Base-by-base conservation (phyloP, 1,140 invertebrate species). In the Drosophila persimilis region DNA sequence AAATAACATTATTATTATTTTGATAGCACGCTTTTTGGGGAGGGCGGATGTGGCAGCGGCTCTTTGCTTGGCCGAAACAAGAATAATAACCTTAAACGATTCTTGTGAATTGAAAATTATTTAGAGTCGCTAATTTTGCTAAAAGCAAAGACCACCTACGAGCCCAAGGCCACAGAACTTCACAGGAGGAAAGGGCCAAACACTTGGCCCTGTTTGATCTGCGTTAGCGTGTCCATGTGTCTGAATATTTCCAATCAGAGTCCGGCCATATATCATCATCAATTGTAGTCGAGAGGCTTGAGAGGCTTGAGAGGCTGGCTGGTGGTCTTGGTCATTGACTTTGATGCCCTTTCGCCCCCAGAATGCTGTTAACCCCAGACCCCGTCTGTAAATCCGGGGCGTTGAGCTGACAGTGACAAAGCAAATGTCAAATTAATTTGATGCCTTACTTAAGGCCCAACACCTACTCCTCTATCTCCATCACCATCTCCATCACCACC, bases 401-500 rank as follows among this genome's bases (percentile, higher is more conserved):
- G 74, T 64, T 78, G 71, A 72, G 71, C 65, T 80, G 73, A 69
- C 80, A 77, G 73, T 80, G 73, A 73, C 80, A 85, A 85, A 80
- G 81, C 69, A 80, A 85, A 86, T 85, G 77, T 85, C 73, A 80
- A 85, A 86, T 86, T 86, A 86, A 86, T 86, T 85, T 74, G 77
- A 85, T 85, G 73, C 73, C 58, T 70, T 80, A 76, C 60, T 77
- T 80, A 71, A 46, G 54, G 57, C 58, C 52, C 52, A 22, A 26
- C 22, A 11, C 41, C 15, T 15, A 8, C n/a, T 17, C 15, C 13
- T 6, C 51, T 35, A n/a, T 29, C 46, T 13, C 17, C 6, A 50
- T 26, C 7, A 15, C 20, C 50, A n/a, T n/a, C n/a, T n/a, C n/a
- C n/a, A n/a, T n/a, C n/a, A n/a, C n/a, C n/a, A n/a, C n/a, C n/a